These are phyloP conservation scores for Cephus pygmeus DNA, from an alignment of 2,888 invertebrate genomes.

Conservation along the genomic window DNA sequence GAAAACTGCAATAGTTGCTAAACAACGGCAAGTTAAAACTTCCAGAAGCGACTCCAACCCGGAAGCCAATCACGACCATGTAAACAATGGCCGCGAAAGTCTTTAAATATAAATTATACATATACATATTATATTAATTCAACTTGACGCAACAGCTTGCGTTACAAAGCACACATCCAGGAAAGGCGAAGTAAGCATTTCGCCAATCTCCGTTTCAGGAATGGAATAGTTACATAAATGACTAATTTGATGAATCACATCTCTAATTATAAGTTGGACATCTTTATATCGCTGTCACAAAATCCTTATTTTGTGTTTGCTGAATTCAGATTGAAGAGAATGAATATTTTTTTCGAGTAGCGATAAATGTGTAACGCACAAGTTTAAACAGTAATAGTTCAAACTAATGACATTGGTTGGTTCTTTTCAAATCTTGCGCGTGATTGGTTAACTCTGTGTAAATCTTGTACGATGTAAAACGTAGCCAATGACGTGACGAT, in stretches of 20 bases:
- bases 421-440: too few species aligned
- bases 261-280: too few species aligned
- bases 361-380: not conserved
- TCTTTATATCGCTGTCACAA: not conserved
- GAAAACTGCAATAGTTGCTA: too few species aligned
- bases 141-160: not conserved
- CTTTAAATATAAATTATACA: not conserved
- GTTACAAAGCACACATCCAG: not conserved
- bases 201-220: not conserved
- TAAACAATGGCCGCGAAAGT: too few species aligned
- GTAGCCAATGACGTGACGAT: too few species aligned
- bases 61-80: too few species aligned
- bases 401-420: too few species aligned
- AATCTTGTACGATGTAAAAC: not conserved
- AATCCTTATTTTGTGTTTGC: not conserved
- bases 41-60: too few species aligned
- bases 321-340: not conserved
- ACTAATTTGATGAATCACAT: not conserved
- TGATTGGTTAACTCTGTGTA: not conserved
- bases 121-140: not conserved
- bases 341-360: not conserved
- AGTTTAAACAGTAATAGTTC: not conserved
- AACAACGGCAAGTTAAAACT: too few species aligned
- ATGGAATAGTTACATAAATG: not conserved
- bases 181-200: not conserved